Conservation (phyloP, 2,113 vertebrate species). For the Xenopus tropicalis region UCB_Xtro_10.0 CM004445.2:100953001-100953500, state of each 20-base stretch:
- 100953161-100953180: not conserved
- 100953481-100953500: too few species aligned
- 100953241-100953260: not conserved
- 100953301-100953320: not conserved
- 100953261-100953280: conserved; percentile 6
- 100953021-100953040: too few species aligned
- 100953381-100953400: too few species aligned
- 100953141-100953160: not conserved
- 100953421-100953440: too few species aligned
- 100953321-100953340: too few species aligned
- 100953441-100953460: too few species aligned
- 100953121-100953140: not conserved
- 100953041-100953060: not conserved
- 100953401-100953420: too few species aligned
- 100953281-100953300: not conserved
- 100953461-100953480: too few species aligned
- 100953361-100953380: too few species aligned
- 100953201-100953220: not conserved
- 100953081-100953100: conserved; percentile 2
- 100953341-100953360: too few species aligned
- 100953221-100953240: too few species aligned
- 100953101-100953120: not conserved
- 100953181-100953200: not conserved
- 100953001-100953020: too few species aligned
- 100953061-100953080: not conserved